Evolutionary conservation across 2,797 vertebrate genomes (phyloP).

Genomic region (Oophaga sylvatica): DNA sequence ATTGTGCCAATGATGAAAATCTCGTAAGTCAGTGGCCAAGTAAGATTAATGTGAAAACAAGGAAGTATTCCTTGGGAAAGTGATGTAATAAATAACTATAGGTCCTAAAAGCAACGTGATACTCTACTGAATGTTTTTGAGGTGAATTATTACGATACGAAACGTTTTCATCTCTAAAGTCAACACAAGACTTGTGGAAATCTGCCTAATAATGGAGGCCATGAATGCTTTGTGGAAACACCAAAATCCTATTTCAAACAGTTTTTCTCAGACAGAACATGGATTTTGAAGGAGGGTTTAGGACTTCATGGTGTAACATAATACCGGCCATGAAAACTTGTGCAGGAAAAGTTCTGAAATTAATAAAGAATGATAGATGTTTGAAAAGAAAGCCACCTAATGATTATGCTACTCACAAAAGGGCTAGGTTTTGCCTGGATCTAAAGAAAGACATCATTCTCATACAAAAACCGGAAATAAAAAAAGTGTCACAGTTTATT

Average conservation of each 20-base stretch:
- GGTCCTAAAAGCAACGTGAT: slow-evolving; percentile 17
- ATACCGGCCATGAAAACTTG: neutral
- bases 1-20: slow-evolving; percentile 47
- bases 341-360: neutral
- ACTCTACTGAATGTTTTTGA: slow-evolving; percentile 38
- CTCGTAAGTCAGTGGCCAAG: slow-evolving; percentile 47
- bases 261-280: slow-evolving; percentile 21
- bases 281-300: slow-evolving; percentile 10
- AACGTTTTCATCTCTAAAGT: slow-evolving; percentile 28
- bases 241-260: slow-evolving; percentile 59
- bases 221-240: slow-evolving; percentile 17
- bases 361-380: slow-evolving; percentile 2
- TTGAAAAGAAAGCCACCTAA: neutral
- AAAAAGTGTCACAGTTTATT: neutral
- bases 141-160: slow-evolving; percentile 16
- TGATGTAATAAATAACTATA: slow-evolving; percentile 23
- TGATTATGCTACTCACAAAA: neutral
- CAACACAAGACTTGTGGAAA: slow-evolving; percentile 5
- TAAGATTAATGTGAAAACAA: slow-evolving; percentile 60
- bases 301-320: neutral
- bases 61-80: slow-evolving; percentile 53
- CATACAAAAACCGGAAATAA: neutral
- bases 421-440: neutral
- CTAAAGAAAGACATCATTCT: neutral
- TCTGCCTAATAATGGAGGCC: neutral